Evolutionary conservation across 2,797 vertebrate species (phyloP).

Genomic region (Lithobates pipiens): DNA sequence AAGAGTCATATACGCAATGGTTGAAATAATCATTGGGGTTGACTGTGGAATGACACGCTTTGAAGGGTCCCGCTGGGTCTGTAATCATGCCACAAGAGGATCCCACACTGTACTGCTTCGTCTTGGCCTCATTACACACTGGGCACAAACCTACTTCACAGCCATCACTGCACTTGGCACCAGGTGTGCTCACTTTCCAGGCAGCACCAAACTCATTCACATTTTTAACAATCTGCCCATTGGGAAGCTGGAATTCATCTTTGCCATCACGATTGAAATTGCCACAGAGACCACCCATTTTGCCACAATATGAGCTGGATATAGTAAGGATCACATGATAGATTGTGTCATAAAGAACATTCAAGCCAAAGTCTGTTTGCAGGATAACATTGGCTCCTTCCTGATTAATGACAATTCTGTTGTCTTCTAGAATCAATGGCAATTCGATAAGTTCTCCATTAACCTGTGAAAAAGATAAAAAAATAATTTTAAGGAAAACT

Average conservation of each 20-base stretch:
- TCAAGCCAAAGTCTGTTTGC: slow-evolving; percentile 74
- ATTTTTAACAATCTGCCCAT: neutral
- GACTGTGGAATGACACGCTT: slow-evolving; percentile 73
- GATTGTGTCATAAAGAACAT: slow-evolving; percentile 77
- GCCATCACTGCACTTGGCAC: slow-evolving; percentile 64
- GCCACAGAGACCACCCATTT: slow-evolving; percentile 80
- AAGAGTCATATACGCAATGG: slow-evolving; percentile 79
- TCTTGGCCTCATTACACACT: slow-evolving; percentile 48
- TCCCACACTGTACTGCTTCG: slow-evolving; percentile 11
- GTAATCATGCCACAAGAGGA: slow-evolving; percentile 78
- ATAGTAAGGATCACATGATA: slow-evolving; percentile 78
- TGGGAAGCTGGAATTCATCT: slow-evolving; percentile 78
- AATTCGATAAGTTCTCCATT: slow-evolving; percentile 74
- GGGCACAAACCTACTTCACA: slow-evolving; percentile 69
- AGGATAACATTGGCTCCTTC: slow-evolving; percentile 78
- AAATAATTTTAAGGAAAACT: neutral
- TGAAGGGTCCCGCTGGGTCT: slow-evolving; percentile 74
- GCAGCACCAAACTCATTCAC: slow-evolving; percentile 73
- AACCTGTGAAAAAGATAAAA: slow-evolving; percentile 69
- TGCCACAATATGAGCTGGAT: slow-evolving; percentile 71
- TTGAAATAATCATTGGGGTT: slow-evolving; percentile 71
- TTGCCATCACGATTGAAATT: slow-evolving; percentile 75
- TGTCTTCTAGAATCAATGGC: slow-evolving; percentile 71
- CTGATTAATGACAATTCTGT: slow-evolving; percentile 71
- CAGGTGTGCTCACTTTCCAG: slow-evolving; percentile 73